Evolutionary conservation across 2,113 vertebrate genomes (phyloP), one percentile per base, ranked within the genome.

Genomic region (Trematocara marginatum): DNA sequence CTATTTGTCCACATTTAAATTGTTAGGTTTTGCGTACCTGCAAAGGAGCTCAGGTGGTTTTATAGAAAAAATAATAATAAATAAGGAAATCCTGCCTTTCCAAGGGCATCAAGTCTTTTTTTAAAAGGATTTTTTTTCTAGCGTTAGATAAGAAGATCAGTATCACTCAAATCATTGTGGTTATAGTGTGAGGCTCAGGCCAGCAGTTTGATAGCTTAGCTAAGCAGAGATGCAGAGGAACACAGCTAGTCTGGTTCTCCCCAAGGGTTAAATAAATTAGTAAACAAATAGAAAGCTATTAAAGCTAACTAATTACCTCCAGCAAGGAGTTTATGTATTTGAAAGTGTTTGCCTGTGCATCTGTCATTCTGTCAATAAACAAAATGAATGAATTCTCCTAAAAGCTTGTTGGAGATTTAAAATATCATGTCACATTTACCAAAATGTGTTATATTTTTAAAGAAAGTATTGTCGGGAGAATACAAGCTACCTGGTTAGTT

Each of bases 1-100:
- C 10, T 29, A 10, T 79, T 79, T 79, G 40, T 29, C 40, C 23
- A 76, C 15, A 49, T 76, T 76, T 47, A 76, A 49, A 76, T 76
- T 76, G 42, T 49, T 9, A 16, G 69, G 10, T 26, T 66, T 20
- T 23, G 16, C 3, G 4, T 16, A 52, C 20, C 11, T 52, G 26
- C 29, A 57, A 13, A 4, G 7, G 7, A 40, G 78, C 29, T 64
- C 45, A n/a, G 26, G 23, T 57, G 10, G 16, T 80, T 79, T 53
- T 74, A 49, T 49, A 7, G 42, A 45, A 45, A 47, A 23, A 9
- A 40, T 26, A 45, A 59, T 10, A 4, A 71, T 26, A 29, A 47
- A 74, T 6, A 18, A 47, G 42, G 10, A 45, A 76, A 29, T 26
- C 26, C 18, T 23, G n/a, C 15, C 2, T 74, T n/a, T 12, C 12